Conservation (phyloP, 2,888 invertebrate species). For the Rutpela maculata region DNA sequence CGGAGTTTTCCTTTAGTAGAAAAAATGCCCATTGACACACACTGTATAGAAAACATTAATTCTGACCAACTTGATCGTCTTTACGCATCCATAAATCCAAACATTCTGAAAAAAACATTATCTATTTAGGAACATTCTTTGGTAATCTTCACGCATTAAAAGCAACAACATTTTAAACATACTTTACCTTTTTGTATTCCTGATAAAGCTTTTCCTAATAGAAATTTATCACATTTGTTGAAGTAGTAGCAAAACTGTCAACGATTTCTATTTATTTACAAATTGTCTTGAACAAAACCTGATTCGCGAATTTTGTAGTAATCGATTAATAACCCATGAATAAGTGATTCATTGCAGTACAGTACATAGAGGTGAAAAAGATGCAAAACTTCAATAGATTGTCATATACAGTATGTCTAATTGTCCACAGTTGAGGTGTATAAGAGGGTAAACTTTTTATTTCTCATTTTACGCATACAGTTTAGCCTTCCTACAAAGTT, state of each 20-base stretch:
- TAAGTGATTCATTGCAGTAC: too few relatives aligned
- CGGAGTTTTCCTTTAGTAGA: too few relatives aligned
- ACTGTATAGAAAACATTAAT: too few relatives aligned
- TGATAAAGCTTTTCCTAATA: constrained; percentile 47
- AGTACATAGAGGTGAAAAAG: too few relatives aligned
- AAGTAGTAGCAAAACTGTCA: constrained; percentile 13
- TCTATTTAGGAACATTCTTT: constrained; percentile 49
- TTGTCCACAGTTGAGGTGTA: too few relatives aligned
- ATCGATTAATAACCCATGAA: neutral
- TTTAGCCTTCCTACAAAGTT: too few relatives aligned
- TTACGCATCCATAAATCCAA: neutral
- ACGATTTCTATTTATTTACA: constrained; percentile 22
- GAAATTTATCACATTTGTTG: constrained; percentile 23
- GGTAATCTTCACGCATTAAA: constrained; percentile 51
- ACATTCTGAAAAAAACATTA: constrained; percentile 16
- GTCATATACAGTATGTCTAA: too few relatives aligned
- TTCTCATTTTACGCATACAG: too few relatives aligned
- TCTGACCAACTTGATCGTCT: neutral
- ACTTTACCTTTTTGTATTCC: constrained; percentile 49
- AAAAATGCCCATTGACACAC: too few relatives aligned
- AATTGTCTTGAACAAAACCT: neutral
- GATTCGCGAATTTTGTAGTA: neutral
- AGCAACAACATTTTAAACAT: constrained; percentile 44
- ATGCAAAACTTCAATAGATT: too few relatives aligned
- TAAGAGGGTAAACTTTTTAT: too few relatives aligned